Conservation (phyloP, 2,113 vertebrate species). For the Sula dactylatra region DNA sequence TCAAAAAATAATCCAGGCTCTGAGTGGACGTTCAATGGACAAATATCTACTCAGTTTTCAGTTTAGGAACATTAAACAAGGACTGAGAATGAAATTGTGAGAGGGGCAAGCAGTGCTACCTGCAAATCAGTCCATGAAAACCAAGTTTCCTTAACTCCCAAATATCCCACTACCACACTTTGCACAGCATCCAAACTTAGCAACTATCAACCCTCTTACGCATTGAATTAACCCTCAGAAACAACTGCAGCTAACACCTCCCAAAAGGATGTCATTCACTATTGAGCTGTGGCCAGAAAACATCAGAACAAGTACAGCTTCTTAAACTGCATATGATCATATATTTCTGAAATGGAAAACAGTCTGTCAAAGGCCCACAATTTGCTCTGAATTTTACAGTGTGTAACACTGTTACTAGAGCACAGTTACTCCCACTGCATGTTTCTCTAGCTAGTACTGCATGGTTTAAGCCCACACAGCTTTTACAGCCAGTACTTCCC, state of each 20-base stretch:
- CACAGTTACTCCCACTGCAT: not conserved
- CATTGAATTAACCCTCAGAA: not conserved
- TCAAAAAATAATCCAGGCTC: not conserved
- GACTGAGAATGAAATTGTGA: not conserved
- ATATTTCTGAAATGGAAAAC: not conserved
- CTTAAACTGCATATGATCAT: not conserved
- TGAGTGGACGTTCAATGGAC: not conserved
- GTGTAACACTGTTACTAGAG: slow-evolving; percentile 21
- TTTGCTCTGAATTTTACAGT: not conserved
- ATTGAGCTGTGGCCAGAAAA: not conserved
- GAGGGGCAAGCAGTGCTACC: not conserved
- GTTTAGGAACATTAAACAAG: not conserved
- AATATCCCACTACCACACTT: not conserved
- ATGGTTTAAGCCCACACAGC: not conserved
- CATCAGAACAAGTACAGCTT: not conserved
- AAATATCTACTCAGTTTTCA: not conserved
- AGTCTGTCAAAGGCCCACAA: not conserved
- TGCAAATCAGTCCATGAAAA: not conserved
- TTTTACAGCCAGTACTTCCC: not conserved
- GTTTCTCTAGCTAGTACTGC: not conserved
- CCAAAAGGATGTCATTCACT: not conserved
- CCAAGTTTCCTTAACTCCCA: not conserved
- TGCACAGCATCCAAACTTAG: not conserved
- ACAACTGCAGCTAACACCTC: not conserved
- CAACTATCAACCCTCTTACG: not conserved